A percentile compares a stretch with the other conserved stretches of the same genome.
Conservation (phyloP, 2,113 vertebrate genomes). For the Apus apus region DNA sequence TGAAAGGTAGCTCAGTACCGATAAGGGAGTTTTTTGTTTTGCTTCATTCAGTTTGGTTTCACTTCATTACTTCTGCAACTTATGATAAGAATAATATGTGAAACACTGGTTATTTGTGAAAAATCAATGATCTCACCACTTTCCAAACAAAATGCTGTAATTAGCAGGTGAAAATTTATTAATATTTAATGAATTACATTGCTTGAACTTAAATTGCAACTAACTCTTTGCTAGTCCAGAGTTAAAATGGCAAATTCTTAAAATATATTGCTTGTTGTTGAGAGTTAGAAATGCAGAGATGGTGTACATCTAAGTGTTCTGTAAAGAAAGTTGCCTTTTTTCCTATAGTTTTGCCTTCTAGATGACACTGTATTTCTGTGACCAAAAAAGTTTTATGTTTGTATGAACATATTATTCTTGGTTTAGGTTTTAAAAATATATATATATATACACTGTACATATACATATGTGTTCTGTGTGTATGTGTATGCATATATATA, state of each 20-base stretch:
- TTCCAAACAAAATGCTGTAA: neutral
- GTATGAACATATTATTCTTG: neutral
- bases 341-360: neutral
- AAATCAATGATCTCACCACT: neutral
- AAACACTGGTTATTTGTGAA: neutral
- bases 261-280: neutral
- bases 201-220: neutral
- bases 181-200: neutral
- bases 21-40: neutral
- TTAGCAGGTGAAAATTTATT: neutral
- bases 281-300: neutral
- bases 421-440: neutral
- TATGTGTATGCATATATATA: too few relatives aligned
- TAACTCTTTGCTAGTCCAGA: neutral
- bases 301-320: neutral
- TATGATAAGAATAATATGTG: neutral
- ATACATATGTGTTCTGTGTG: neutral
- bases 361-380: neutral
- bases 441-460: neutral
- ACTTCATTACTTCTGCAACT: neutral
- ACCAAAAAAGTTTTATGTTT: neutral
- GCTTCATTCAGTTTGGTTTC: neutral
- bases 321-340: neutral
- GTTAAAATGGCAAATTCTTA: neutral
- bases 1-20: neutral